These are phyloP conservation scores for Percina caprodes DNA, from an alignment of 2,113 vertebrate species.

Conservation along the genomic window DNA sequence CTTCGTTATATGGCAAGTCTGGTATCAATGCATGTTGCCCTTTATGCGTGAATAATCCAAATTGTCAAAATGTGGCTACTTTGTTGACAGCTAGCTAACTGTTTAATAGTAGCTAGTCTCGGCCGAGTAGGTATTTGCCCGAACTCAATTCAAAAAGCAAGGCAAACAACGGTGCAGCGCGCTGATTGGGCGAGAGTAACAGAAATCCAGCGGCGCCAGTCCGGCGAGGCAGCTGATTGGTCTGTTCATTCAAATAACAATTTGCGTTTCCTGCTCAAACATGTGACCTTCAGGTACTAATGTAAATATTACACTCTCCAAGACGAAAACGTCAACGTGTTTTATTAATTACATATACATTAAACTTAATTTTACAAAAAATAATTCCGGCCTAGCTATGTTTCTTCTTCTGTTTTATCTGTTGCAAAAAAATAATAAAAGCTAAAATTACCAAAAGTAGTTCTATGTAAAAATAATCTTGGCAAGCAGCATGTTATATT, in stretches of 20 bases:
- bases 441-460: no score
- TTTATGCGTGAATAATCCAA: not conserved
- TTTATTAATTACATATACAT: not conserved
- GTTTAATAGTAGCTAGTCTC: not conserved
- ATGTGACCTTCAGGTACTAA: not conserved
- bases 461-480: no score
- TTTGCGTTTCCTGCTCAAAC: not conserved
- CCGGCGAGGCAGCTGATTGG: conserved; percentile 73
- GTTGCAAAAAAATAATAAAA: no score
- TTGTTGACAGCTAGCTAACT: conserved; percentile 50
- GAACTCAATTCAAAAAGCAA: conserved; percentile 82
- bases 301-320: not conserved
- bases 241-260: conserved; percentile 79
- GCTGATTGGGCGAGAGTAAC: conserved; percentile 74
- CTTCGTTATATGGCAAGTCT: not conserved
- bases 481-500: no score
- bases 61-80: not conserved
- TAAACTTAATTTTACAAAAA: not conserved
- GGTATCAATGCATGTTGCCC: conserved; percentile 25
- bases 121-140: not conserved
- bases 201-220: conserved; percentile 11
- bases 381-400: not conserved
- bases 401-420: no score
- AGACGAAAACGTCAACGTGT: not conserved
- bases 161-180: conserved; percentile 48